Evolutionary conservation across 2,797 vertebrate genomes (phyloP), one percentile per base, ranked within the genome.

Genomic region (Sebastes itinus): DNA sequence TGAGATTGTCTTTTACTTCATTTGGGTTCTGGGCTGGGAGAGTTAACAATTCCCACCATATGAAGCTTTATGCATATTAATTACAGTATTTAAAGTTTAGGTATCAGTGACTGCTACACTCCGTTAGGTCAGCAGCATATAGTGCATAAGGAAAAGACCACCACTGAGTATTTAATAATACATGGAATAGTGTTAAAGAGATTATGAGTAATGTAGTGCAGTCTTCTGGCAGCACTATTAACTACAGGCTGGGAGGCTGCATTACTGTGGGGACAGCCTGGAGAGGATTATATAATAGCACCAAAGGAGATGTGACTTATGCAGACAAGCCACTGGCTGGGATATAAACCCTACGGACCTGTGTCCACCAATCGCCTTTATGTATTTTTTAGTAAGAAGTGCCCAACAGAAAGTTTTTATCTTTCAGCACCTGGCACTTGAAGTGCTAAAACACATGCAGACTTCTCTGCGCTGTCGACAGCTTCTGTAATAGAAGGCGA

Each of bases 231-330:
- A 81, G 62, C 75, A 60, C 75, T 82, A 76, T 72, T 54, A 82
- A 83, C 62, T 79, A 27, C 6, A 59, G 75, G 23, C 75, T 77
- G 75, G 54, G 38, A 56, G 35, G 69, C 59, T 49, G 52, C 32
- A 68, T 77, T 55, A 78, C 80, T 65, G 59, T 61, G 77, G 80
- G 74, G 78, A 86, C 70, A 67, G 71, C 46, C 79, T 80, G 75
- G 78, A 61, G 82, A 82, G 65, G 63, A 81, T 89, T 94, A 86
- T 61, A 63, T 82, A 92, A 88, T 11, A 72, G 33, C 64, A 76
- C 79, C 69, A 83, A 82, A 80, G 74, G 70, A 81, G 72, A 79
- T 76, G 72, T 85, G 82, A 92, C 78, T 89, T 88, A 92, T 88
- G 75, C 72, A 49, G 73, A 77, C n/a, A 56, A 73, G 72, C 66